Conservation (phyloP, 1,140 invertebrate species). For the Drosophila truncata region DNA sequence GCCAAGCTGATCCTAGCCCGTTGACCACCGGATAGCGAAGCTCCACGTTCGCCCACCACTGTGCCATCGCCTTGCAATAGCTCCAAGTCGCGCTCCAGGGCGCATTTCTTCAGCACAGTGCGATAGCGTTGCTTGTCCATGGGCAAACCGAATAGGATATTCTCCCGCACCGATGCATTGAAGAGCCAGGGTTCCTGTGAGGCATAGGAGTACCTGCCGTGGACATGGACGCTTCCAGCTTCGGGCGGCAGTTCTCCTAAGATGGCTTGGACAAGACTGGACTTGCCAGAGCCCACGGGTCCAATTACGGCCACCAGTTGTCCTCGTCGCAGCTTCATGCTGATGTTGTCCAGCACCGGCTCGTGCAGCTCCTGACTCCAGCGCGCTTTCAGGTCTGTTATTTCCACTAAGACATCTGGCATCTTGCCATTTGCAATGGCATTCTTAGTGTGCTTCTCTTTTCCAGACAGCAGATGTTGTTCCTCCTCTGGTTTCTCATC, state of each 20-base stretch:
- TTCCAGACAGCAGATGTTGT: conserved; percentile 11
- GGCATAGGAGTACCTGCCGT: conserved; percentile 67
- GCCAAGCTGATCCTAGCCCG: conserved; percentile 93
- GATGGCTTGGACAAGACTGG: conserved; percentile 86
- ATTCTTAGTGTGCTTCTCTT: conserved; percentile 7
- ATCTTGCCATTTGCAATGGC: conserved; percentile 40
- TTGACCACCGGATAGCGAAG: conserved; percentile 93
- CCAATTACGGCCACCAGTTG: conserved; percentile 88
- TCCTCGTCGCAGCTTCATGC: conserved; percentile 72
- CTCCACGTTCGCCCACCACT: conserved; percentile 93
- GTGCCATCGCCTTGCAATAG: conserved; percentile 92
- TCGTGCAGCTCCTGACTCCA: conserved; percentile 60
- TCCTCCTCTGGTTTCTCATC: conserved; percentile 38
- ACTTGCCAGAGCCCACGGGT: conserved; percentile 88
- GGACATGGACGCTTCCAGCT: conserved; percentile 48
- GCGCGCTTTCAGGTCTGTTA: conserved; percentile 57
- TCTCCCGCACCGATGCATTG: conserved; percentile 89
- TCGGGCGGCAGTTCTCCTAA: conserved; percentile 73
- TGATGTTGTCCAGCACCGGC: conserved; percentile 58
- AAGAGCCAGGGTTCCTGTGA: conserved; percentile 85
- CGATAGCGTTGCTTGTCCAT: conserved; percentile 88
- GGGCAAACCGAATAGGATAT: conserved; percentile 91
- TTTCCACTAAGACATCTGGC: conserved; percentile 40
- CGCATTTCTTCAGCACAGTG: conserved; percentile 88
- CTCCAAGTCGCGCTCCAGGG: conserved; percentile 89